Evolutionary conservation across 2,888 invertebrate species (phyloP).

Genomic region (Tenthredo distinguenda): DNA sequence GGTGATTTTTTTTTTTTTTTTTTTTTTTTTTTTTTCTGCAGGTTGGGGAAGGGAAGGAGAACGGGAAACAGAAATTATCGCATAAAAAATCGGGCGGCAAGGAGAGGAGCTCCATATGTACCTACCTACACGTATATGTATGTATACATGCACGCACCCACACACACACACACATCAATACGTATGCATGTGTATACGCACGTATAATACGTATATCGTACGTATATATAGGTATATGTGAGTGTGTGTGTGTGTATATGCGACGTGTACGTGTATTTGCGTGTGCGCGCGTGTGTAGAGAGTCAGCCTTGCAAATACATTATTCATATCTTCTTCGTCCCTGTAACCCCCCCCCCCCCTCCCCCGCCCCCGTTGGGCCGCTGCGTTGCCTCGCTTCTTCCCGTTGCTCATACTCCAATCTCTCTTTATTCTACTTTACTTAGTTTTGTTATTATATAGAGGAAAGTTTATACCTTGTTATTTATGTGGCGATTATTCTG

Average conservation of each 20-base stretch:
- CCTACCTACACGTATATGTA: too few relatives aligned
- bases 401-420: constrained; percentile 48
- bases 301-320: constrained; percentile 61
- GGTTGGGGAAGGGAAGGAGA: too few relatives aligned
- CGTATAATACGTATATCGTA: too few relatives aligned
- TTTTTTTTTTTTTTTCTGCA: too few relatives aligned
- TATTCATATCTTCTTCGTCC: constrained; percentile 64
- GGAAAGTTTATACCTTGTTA: constrained; percentile 65
- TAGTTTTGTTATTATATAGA: constrained; percentile 66
- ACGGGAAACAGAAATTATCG: background rate
- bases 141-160: too few relatives aligned
- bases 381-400: constrained; percentile 39
- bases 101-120: background rate
- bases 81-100: background rate
- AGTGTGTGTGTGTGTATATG: background rate
- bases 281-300: background rate
- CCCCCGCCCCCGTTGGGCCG: constrained; percentile 16
- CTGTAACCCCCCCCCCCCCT: constrained; percentile 29
- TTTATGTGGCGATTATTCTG: constrained; percentile 66
- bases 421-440: constrained; percentile 59
- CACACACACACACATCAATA: too few relatives aligned
- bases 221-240: too few relatives aligned
- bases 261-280: too few relatives aligned
- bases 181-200: too few relatives aligned
- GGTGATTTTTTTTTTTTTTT: background rate